Evolutionary conservation across 2,888 invertebrate species (phyloP).

Genomic region (Ferdinandea cuprea): DNA sequence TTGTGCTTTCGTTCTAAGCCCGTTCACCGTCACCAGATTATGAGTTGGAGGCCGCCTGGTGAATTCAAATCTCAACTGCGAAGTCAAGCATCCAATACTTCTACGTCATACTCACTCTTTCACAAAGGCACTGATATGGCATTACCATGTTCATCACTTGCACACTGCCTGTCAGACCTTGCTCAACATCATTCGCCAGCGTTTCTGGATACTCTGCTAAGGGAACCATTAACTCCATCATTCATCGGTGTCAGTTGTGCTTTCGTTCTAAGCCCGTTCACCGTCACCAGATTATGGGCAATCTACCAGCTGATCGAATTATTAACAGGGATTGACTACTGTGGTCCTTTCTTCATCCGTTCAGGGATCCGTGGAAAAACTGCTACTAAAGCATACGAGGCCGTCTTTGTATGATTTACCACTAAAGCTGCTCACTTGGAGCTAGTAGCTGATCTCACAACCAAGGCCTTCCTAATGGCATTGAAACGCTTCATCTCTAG

Average conservation of each 20-base stretch:
- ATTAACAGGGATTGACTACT: too few relatives aligned
- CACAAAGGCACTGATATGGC: background rate
- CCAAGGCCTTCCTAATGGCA: too few relatives aligned
- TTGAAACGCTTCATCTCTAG: constrained; percentile 10
- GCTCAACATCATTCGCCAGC: constrained; percentile 23
- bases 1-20: constrained; percentile 44
- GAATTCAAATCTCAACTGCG: background rate
- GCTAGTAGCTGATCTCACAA: too few relatives aligned
- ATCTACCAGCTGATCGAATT: too few relatives aligned
- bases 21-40: constrained; percentile 3
- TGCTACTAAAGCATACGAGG: too few relatives aligned
- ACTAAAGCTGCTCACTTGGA: too few relatives aligned
- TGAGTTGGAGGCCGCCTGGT: background rate
- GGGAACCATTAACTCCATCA: constrained; percentile 2
- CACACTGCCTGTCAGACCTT: constrained; percentile 22
- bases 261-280: constrained; percentile 31
- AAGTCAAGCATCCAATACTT: background rate
- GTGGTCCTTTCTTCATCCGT: too few relatives aligned
- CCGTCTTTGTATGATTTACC: too few relatives aligned
- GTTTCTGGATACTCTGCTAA: constrained; percentile 24
- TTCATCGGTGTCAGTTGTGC: constrained; percentile 16
- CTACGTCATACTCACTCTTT: constrained; percentile 19
- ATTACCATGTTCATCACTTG: background rate
- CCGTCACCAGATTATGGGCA: background rate
- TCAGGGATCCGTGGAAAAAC: too few relatives aligned